These are phyloP conservation scores for Prorops nasuta DNA, from an alignment of 1,140 invertebrate genomes.

Conservation along the genomic window DNA sequence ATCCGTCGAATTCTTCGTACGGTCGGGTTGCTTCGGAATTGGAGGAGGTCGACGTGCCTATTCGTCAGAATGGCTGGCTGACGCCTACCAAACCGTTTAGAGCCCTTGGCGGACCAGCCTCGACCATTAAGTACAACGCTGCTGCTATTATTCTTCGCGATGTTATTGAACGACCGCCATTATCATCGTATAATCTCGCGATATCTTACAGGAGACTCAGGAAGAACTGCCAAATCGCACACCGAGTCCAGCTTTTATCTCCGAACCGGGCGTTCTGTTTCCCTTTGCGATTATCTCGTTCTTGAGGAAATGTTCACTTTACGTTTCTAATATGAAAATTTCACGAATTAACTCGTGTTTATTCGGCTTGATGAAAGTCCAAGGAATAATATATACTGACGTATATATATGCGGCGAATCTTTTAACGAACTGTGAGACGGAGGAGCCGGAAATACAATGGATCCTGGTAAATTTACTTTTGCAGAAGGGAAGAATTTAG, in stretches of 20 bases:
- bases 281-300: too few relatives aligned
- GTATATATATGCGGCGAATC: too few relatives aligned
- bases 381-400: not conserved
- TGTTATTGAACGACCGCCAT: conserved; percentile 37
- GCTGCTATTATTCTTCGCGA: conserved; percentile 35
- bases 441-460: too few relatives aligned
- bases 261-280: not conserved
- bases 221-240: conserved; percentile 23
- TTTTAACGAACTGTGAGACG: too few relatives aligned
- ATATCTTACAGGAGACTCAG: conserved; percentile 29
- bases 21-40: too few relatives aligned
- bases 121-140: conserved; percentile 37
- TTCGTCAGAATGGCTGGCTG: conserved; percentile 26
- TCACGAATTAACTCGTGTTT: too few relatives aligned
- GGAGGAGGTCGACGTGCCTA: conserved; percentile 19
- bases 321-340: too few relatives aligned
- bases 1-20: not conserved
- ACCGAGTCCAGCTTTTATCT: not conserved
- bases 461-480: too few relatives aligned
- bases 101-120: conserved; percentile 24
- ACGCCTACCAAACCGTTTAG: conserved; percentile 11
- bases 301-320: too few relatives aligned
- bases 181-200: conserved; percentile 38
- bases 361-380: too few relatives aligned
- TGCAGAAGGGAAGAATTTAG: too few relatives aligned